Base-by-base conservation (phyloP, 2,797 vertebrate species). In the Pseudochromis fuscus region DNA sequence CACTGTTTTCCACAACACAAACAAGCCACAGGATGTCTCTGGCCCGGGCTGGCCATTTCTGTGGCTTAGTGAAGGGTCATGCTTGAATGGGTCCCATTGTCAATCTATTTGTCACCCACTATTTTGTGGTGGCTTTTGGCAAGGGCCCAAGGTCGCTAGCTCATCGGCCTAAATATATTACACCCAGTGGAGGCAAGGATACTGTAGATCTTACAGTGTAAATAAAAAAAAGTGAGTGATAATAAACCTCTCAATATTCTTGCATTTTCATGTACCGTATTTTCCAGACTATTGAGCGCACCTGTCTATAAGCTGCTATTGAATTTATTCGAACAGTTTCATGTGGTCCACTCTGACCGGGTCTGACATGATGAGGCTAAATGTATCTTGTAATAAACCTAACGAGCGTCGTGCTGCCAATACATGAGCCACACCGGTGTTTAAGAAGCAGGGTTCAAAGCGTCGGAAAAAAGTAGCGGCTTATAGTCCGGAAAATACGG, bases 1-100 rank as follows among this genome's bases (percentile, higher is more conserved):
- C 75, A 30, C 79, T 23, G 81, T 90, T 93, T 93, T 94, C 91
- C 93, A 92, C 87, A 92, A 92, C 92, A 92, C 87, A 90, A 90
- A 89, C 89, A 87, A 85, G 53, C 81, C 60, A 69, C 87, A 68
- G 83, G 84, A 88, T 78, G 87, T 83, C 79, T 86, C 81, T 81
- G 82, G 82, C 81, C 86, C 37, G 25, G 60, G 67, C 71, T 35
- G 51, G 44, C 62, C 75, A 74, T 86, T 84, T 84, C 84, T 82
- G 64, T 28, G 82, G 85, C 85, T 89, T 85, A 83, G 84, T 56
- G 59, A 64, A 75, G 75, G 84, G 82, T 81, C 81, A 81, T 76
- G 82, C 87, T 87, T 86, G 87, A 92, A 90, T 91, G 90, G 83
- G 77, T 84, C 76, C 85, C 89, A 93, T 92, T 93, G 92, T 93